Evolutionary conservation across 2,113 vertebrate species (phyloP).

Genomic region (Cheilinus undulatus): DNA sequence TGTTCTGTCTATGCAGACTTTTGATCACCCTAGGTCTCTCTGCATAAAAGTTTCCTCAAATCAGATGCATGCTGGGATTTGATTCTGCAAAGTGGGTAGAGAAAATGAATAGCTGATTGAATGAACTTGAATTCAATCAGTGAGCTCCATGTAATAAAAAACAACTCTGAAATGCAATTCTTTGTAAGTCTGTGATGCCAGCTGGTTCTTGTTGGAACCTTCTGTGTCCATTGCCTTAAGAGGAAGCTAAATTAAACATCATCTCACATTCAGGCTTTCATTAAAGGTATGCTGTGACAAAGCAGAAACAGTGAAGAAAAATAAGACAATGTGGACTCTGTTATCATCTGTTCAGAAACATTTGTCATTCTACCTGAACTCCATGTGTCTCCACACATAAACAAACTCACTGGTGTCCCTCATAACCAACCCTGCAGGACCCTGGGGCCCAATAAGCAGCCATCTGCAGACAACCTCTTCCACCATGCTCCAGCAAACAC

Average conservation of each 20-base stretch:
- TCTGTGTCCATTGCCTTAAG: conserved; percentile 7
- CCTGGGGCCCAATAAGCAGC: conserved; percentile 86
- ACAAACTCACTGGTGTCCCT: conserved; percentile 64
- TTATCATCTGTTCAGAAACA: conserved; percentile 17
- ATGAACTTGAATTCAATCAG: conserved; percentile 48
- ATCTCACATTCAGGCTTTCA: conserved; percentile 3
- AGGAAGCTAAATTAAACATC: conserved; percentile 23
- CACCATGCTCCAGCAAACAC: conserved; percentile 77
- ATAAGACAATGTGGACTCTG: conserved; percentile 9
- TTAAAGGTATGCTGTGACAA: conserved; percentile 26
- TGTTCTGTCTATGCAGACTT: no score
- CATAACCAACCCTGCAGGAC: conserved; percentile 62
- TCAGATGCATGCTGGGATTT: conserved; percentile 14
- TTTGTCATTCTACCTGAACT: conserved; percentile 36
- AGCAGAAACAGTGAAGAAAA: conserved; percentile 10
- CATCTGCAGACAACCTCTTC: conserved; percentile 83
- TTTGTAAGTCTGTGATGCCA: conserved; percentile 32
- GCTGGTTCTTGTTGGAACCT: conserved; percentile 44
- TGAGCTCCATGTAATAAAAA: conserved; percentile 24
- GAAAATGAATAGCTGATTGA: conserved; percentile 46
- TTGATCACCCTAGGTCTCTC: background rate
- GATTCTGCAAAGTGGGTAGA: conserved; percentile 24
- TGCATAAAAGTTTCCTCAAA: background rate
- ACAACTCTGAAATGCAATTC: conserved; percentile 37
- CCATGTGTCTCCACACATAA: conserved; percentile 57